Evolutionary conservation across 1,140 invertebrate species (phyloP), one percentile per base, ranked within the genome.

Genomic region (Batillaria attramentaria): DNA sequence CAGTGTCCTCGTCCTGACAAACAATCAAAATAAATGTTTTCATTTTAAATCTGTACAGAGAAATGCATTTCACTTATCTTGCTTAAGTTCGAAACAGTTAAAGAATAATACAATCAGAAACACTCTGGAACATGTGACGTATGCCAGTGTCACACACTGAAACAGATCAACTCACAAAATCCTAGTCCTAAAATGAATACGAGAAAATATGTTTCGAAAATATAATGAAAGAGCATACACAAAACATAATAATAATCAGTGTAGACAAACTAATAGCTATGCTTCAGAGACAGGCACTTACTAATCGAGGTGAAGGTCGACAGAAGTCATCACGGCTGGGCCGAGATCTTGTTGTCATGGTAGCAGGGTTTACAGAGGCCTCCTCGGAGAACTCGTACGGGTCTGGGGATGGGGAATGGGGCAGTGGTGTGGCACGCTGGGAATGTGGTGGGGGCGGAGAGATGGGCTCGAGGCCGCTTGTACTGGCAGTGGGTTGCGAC

Each of bases 321-420:
- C 24, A 13, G 24, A 24, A 13, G 43, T 13, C 18, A 81, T 89
- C 88, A 35, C 87, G 79, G 78, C 88, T 88, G 20, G 82, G 84
- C 42, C 88, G 79, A n/a, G 87, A 83, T 20, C 84, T 82, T n/a
- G 85, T 76, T 13, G 83, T 84, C 18, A 88, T 80, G 18, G 84
- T 86, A 28, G 85, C 85, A 13, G 88, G 85, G 76, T 88, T 87
- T 31, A 85, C 85, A 16, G 88, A 89, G n/a, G 85, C 84, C 54
- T 91, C 90, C 54, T 90, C 89, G 37, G 86, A 87, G 80, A 91
- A 91, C 50, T 89, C 88, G 68, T 91, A 91, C 2, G 88, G 88
- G 79, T 91, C 90, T 28, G 85, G 84, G 4, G 86, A 84, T n/a
- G 86, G 83, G 31, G 83, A 82, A 16, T 75, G 41, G 8, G 82